Evolutionary conservation across 2,888 invertebrate species (phyloP), one percentile per base, ranked within the genome.

Genomic region (Chouioia cunea): DNA sequence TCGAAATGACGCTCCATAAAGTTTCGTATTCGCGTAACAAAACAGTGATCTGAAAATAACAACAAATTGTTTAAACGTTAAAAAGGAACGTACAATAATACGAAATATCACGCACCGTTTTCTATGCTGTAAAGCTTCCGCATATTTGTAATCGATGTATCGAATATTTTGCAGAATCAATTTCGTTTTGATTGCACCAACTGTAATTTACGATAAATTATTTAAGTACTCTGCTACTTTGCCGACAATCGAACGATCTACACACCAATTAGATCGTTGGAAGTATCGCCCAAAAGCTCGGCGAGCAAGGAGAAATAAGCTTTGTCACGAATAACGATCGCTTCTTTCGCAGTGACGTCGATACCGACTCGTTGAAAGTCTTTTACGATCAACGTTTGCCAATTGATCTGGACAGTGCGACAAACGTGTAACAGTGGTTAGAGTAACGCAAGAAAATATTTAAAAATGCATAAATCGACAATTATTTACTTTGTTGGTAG

Each of bases 241-340:
- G 6, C 3, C 6, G 27, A 27, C 27, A 27, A 27, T 27, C 6
- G 3, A 27, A 27, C 2, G 6, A 36, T 36, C 12, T 4, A 44
- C 6, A 12, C 58, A 69, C 63, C 27, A 50, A 36, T 36, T 10
- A 58, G 15, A 48, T 50, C 18, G n/a, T 69, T 57, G 6, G 62
- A n/a, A 23, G 36, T 69, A 27, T 18, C 53, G 20, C 22, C 48
- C 27, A 69, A 63, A 2, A 69, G 10, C 16, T 46, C 50, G 2
- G 56, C 43, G 14, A 69, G 44, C 44, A 50, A 43, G 6, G 44
- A 57, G 27, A 69, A 69, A 63, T 63, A 69, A 1, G 50, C 44
- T 50, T 43, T 69, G 23, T 48, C 44, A 43, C 16, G 44, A 2
- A 69, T n/a, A 20, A 69, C n/a, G 14, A 69, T 50, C 18, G 18